These are phyloP conservation scores for Aepyceros melampus DNA, from an alignment of 2,113 vertebrate genomes.

Conservation along the genomic window DNA sequence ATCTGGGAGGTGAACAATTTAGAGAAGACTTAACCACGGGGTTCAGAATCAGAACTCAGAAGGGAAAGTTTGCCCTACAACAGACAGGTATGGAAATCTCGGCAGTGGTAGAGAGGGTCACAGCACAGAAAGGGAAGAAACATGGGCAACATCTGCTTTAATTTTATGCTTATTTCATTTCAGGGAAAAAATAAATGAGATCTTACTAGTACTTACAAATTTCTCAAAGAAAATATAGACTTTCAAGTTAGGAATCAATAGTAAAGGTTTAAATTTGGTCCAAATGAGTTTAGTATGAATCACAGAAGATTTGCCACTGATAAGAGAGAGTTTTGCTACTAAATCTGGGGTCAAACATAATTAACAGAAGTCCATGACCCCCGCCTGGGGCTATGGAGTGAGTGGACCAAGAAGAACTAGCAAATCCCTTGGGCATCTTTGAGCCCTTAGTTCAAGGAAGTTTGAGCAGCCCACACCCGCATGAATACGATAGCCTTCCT, in stretches of 20 bases:
- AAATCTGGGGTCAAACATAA: neutral
- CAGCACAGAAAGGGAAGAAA: neutral
- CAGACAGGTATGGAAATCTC: neutral
- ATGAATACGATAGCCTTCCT: neutral
- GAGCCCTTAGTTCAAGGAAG: neutral
- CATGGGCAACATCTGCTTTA: neutral
- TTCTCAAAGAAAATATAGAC: neutral
- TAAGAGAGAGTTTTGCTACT: neutral
- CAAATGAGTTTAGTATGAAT: neutral
- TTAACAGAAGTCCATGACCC: neutral
- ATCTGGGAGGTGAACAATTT: slow-evolving; percentile 83
- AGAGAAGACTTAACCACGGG: neutral
- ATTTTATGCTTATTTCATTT: neutral
- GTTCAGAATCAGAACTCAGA: neutral
- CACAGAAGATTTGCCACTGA: neutral
- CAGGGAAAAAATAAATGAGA: neutral
- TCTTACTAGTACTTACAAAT: neutral
- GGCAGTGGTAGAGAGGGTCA: neutral
- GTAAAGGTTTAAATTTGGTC: neutral
- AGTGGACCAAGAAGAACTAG: neutral
- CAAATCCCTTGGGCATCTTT: neutral
- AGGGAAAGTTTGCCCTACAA: neutral
- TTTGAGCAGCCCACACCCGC: neutral
- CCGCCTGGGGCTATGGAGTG: neutral
- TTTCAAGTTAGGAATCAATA: neutral